Evolutionary conservation across 1,140 invertebrate genomes (phyloP).

Genomic region (Eufriesea mexicana): DNA sequence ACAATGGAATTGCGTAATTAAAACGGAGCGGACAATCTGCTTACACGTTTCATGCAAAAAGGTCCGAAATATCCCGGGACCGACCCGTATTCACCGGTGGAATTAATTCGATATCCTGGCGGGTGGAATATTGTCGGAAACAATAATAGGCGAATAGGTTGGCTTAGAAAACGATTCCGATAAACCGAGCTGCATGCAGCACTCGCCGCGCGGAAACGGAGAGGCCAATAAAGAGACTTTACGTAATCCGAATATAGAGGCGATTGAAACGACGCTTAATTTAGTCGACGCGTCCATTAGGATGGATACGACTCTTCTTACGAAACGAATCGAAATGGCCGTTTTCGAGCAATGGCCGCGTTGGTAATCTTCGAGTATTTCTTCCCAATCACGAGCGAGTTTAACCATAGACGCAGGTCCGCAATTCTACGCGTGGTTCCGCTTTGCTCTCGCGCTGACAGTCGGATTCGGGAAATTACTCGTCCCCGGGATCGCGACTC

Average conservation of each 20-base stretch:
- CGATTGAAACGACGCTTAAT: conserved; percentile 44
- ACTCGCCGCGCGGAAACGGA: conserved; percentile 5
- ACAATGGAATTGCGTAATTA: too few relatives aligned
- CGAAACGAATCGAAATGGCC: conserved; percentile 9
- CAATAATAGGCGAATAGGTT: conserved; percentile 21
- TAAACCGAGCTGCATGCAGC: conserved; percentile 19
- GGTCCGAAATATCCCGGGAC: too few relatives aligned
- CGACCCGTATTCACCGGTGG: too few relatives aligned
- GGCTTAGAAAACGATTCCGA: conserved; percentile 45
- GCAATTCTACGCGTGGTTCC: too few relatives aligned
- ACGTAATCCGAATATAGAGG: conserved; percentile 52
- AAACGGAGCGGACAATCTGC: too few relatives aligned
- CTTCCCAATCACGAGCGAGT: not conserved
- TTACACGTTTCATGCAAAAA: too few relatives aligned
- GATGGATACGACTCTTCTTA: conserved; percentile 26
- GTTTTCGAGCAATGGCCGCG: not conserved
- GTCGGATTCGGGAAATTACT: not conserved
- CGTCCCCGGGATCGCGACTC: not conserved
- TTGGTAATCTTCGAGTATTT: not conserved
- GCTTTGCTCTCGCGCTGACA: not conserved
- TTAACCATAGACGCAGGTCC: too few relatives aligned
- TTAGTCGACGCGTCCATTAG: conserved; percentile 29
- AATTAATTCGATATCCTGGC: not conserved
- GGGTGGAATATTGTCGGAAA: not conserved
- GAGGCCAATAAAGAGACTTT: conserved; percentile 44